Conservation (phyloP, 2,888 invertebrate species). For the Adelognathus sp. region DNA sequence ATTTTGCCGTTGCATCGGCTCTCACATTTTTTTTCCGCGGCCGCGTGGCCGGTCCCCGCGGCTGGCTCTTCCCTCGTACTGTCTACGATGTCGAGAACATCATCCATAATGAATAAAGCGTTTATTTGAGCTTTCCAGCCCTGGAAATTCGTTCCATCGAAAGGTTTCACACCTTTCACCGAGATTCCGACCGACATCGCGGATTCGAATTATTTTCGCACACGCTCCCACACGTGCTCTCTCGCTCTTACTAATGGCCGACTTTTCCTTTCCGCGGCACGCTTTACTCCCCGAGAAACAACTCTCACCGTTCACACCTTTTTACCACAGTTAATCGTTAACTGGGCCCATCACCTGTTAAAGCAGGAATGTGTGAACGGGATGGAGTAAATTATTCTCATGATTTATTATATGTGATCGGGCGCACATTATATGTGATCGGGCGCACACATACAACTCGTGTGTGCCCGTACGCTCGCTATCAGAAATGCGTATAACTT, state of each 20-base stretch:
- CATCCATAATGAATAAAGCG: conserved; percentile 31
- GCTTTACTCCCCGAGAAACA: background rate
- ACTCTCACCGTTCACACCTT: background rate
- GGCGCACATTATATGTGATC: too few species aligned
- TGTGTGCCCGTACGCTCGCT: too few species aligned
- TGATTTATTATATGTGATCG: too few species aligned
- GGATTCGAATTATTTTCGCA: conserved; percentile 13
- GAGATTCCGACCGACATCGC: conserved; percentile 42
- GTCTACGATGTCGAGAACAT: conserved; percentile 17
- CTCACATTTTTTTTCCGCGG: background rate
- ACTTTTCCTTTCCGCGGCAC: background rate
- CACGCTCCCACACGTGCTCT: too few species aligned
- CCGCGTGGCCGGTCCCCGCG: background rate
- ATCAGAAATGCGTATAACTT: too few species aligned
- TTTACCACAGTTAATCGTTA: too few species aligned
- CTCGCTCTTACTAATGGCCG: background rate
- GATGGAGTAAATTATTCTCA: too few species aligned
- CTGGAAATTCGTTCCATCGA: conserved; percentile 41
- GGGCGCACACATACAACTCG: too few species aligned
- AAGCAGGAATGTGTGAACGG: too few species aligned
- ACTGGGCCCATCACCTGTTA: background rate
- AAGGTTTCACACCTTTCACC: conserved; percentile 5
- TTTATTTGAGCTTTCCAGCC: conserved; percentile 28
- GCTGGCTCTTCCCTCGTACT: conserved; percentile 14
- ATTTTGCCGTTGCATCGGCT: conserved; percentile 13